Evolutionary conservation across 2,797 vertebrate genomes (phyloP).

Genomic region (Chrysocyon brachyurus): DNA sequence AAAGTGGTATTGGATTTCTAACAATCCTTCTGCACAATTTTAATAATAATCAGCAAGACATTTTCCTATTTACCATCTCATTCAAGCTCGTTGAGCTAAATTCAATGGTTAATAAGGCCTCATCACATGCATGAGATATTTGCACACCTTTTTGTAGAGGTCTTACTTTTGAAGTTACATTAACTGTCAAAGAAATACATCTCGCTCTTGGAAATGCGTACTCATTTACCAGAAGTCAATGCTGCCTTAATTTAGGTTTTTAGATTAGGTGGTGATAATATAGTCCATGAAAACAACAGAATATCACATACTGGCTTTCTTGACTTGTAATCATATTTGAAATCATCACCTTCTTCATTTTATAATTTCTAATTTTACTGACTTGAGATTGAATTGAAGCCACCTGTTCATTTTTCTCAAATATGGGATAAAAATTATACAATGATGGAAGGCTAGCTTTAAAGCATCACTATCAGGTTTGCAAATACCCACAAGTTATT

Average conservation of each 20-base stretch:
- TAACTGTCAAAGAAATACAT: conserved; percentile 61
- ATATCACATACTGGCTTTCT: conserved; percentile 46
- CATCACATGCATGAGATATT: conserved; percentile 43
- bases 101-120: conserved; percentile 64
- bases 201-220: conserved; percentile 45
- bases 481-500: not conserved
- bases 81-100: conserved; percentile 20
- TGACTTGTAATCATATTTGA: conserved; percentile 61
- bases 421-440: conserved; percentile 68
- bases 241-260: conserved; percentile 73
- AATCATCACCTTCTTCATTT: conserved; percentile 73
- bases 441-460: conserved; percentile 45
- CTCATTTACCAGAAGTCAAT: conserved; percentile 34
- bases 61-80: conserved; percentile 65
- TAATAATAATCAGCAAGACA: conserved; percentile 68
- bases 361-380: conserved; percentile 74
- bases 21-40: conserved; percentile 50
- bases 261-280: conserved; percentile 71
- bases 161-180: conserved; percentile 70
- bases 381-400: conserved; percentile 71
- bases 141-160: conserved; percentile 57
- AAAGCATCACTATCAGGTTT: conserved; percentile 23
- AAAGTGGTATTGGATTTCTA: conserved; percentile 54
- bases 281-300: conserved; percentile 64
- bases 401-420: conserved; percentile 74